Conservation (phyloP, 2,113 vertebrate species). For the Felis chaus region DNA sequence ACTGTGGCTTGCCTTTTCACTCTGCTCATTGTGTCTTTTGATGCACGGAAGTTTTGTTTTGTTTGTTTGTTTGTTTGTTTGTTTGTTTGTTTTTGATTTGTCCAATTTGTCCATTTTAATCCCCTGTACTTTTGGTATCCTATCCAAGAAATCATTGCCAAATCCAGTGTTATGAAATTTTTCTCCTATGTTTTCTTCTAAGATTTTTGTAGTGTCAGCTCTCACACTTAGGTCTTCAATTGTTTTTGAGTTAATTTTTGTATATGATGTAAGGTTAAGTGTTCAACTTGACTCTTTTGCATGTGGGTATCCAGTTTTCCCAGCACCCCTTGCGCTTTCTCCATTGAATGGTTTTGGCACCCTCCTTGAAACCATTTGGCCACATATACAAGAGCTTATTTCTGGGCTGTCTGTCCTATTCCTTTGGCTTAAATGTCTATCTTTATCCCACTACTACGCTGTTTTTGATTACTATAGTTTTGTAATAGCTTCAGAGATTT, state of each 20-base stretch:
- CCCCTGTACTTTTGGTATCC: background rate
- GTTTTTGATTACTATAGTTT: conserved; percentile 15
- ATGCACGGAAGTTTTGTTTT: background rate
- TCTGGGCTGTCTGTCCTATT: background rate
- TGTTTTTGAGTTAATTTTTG: background rate
- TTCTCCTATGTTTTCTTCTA: background rate
- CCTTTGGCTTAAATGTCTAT: background rate
- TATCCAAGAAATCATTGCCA: background rate
- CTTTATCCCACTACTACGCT: background rate
- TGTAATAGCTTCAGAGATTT: background rate
- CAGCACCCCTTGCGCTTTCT: background rate
- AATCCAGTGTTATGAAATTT: background rate
- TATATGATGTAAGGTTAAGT: background rate
- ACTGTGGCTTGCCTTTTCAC: background rate
- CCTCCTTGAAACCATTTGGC: background rate
- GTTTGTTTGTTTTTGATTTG: no score
- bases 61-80: no score
- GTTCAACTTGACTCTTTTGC: background rate
- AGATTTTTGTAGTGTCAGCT: background rate
- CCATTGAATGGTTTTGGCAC: background rate
- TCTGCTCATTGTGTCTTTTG: background rate
- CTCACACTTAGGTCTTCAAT: background rate
- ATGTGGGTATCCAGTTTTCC: background rate
- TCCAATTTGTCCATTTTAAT: background rate
- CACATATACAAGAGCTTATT: background rate